Percentiles rank a stretch among this genome's conserved stretches.
phyloP scores from a whole-genome alignment of 35 echinoderm and acorn worm species.

The Lytechinus pictus region DNA sequence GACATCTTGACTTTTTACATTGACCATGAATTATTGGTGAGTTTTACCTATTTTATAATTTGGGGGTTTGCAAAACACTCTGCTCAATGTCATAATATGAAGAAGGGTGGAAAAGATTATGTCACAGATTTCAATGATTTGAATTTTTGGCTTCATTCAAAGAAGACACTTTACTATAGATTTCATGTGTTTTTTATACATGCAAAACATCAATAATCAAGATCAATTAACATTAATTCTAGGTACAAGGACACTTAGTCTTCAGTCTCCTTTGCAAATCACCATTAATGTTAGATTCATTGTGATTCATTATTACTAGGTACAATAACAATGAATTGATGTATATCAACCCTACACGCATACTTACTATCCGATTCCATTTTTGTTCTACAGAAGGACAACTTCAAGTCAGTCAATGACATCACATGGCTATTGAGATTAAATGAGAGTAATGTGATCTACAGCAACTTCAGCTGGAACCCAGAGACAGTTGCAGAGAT shows the following conservation, averaged over 20 bases:
- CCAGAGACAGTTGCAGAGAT: constrained; percentile 80
- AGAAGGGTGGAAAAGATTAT: no score
- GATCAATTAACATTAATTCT: no score
- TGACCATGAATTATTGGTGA: constrained; percentile 75
- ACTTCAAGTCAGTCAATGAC: constrained; percentile 69
- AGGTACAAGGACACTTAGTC: no score
- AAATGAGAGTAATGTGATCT: constrained; percentile 91
- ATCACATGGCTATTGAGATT: constrained; percentile 77
- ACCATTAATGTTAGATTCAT: background rate
- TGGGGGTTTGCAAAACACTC: no score
- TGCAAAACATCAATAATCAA: no score
- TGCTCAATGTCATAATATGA: no score
- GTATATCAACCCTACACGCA: no score
- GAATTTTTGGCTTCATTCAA: no score
- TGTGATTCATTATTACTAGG: background rate
- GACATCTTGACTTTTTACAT: constrained; percentile 77
- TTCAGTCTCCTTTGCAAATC: no score
- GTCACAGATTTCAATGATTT: no score
- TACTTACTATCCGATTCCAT: background rate
- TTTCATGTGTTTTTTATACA: no score
- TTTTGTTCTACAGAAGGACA: constrained; percentile 59
- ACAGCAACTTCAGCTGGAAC: constrained; percentile 98
- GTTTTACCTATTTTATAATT: background rate
- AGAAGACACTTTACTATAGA: no score
- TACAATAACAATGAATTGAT: background rate